Conservation (phyloP, 2,113 vertebrate species). For the Megaceryle maxima region DNA sequence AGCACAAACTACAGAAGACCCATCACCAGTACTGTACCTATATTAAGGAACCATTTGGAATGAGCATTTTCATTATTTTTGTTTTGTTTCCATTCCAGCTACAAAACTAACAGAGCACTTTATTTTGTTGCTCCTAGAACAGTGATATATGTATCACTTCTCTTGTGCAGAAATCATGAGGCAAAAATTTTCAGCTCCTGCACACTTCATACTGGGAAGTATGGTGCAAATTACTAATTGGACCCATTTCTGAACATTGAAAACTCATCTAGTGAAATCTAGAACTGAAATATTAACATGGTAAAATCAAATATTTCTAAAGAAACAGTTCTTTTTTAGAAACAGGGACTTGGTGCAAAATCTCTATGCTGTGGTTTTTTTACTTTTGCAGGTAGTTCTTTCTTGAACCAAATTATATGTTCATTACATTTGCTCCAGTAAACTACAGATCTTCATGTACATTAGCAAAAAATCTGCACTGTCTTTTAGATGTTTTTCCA, state of each 20-base stretch:
- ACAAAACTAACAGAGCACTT: neutral
- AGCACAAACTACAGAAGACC: slow-evolving; percentile 61
- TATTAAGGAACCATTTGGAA: slow-evolving; percentile 76
- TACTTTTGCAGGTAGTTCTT: neutral
- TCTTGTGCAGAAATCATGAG: neutral
- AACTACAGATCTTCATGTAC: neutral
- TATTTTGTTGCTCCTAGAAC: neutral
- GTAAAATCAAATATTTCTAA: neutral
- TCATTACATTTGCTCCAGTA: neutral
- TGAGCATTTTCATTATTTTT: slow-evolving; percentile 62
- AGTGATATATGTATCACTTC: neutral
- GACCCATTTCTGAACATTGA: neutral
- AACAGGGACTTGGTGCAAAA: neutral
- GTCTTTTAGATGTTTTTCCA: neutral
- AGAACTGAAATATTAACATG: neutral
- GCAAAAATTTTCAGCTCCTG: neutral
- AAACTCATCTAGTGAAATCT: neutral
- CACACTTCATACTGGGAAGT: neutral
- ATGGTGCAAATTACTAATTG: neutral
- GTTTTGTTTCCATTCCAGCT: neutral
- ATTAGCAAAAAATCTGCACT: neutral
- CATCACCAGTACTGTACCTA: slow-evolving; percentile 69
- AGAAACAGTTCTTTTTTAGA: neutral
- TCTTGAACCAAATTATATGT: neutral
- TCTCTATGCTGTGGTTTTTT: neutral